Conservation (phyloP, 1,140 invertebrate species). For the Agrypnia vestita region DNA sequence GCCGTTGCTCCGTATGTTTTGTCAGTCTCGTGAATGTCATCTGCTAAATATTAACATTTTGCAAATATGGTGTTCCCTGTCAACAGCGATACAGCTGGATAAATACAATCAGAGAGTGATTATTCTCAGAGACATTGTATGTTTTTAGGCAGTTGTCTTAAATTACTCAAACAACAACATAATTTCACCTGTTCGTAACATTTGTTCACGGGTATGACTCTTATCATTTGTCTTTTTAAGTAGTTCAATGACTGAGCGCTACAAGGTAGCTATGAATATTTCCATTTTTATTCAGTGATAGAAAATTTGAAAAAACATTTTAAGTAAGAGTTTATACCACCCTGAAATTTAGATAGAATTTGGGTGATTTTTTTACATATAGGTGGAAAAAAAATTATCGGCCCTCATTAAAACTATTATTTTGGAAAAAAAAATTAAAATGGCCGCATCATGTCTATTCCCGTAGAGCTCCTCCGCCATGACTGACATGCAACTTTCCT, state of each 20-base stretch:
- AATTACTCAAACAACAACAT: constrained; percentile 34
- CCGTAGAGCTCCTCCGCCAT: too few relatives aligned
- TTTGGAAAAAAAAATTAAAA: too few relatives aligned
- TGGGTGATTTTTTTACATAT: too few relatives aligned
- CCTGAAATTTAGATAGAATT: constrained; percentile 4
- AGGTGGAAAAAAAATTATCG: too few relatives aligned
- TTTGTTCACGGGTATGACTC: constrained; percentile 22
- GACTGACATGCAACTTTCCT: too few relatives aligned
- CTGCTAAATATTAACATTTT: constrained; percentile 1
- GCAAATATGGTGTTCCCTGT: constrained; percentile 32
- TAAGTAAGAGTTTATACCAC: background rate
- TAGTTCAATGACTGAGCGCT: background rate
- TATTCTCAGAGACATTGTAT: constrained; percentile 2
- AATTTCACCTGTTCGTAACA: constrained; percentile 14
- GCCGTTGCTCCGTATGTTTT: too few relatives aligned
- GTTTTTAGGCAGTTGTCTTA: constrained; percentile 15
- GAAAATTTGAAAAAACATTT: too few relatives aligned
- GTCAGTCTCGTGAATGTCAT: constrained; percentile 11
- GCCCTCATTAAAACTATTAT: too few relatives aligned
- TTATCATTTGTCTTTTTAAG: constrained; percentile 25
- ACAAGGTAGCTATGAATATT: too few relatives aligned
- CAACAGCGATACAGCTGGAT: constrained; percentile 34
- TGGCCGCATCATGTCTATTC: too few relatives aligned
- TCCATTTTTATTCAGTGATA: too few relatives aligned
- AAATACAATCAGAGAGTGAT: constrained; percentile 42